Conservation (phyloP, 92 coral and sea anemone genomes). For the Palythoa grandiflora region DNA sequence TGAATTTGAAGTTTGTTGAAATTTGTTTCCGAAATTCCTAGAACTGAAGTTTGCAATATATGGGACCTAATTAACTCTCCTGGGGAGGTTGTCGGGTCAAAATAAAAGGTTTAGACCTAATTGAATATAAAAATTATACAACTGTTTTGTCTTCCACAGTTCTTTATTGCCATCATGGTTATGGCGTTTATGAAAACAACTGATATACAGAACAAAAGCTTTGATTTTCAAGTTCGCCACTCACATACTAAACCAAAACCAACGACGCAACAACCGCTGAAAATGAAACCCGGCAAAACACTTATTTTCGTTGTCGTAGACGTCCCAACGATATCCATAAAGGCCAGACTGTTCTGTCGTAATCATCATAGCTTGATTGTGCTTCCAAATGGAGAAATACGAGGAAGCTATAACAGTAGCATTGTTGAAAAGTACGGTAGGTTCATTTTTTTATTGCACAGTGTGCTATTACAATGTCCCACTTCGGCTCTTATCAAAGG, state of each 20-base stretch:
- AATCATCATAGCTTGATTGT: slow-evolving; percentile 30
- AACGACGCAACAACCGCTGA: not conserved
- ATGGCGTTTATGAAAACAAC: not conserved
- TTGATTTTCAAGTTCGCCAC: not conserved
- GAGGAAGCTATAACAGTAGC: slow-evolving; percentile 10
- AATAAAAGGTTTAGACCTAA: not conserved
- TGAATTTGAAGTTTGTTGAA: too few species aligned
- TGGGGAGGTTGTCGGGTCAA: not conserved
- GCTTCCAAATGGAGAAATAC: slow-evolving; percentile 27
- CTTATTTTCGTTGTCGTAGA: not conserved
- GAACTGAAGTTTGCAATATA: too few species aligned
- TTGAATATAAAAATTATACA: not conserved
- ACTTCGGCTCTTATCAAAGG: too few species aligned
- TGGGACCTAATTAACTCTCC: not conserved
- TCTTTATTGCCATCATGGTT: not conserved
- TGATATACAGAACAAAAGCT: not conserved
- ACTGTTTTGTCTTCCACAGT: not conserved
- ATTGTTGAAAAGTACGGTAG: slow-evolving; percentile 16
- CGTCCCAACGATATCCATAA: slow-evolving; percentile 28
- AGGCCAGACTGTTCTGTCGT: slow-evolving; percentile 17
- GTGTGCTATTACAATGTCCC: too few species aligned
- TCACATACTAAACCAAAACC: slow-evolving; percentile 14
- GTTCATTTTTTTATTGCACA: not conserved
- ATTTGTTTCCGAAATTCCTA: too few species aligned
- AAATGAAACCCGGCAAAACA: not conserved